Base-by-base conservation (phyloP, 2,888 invertebrate species). In the Sclerodermus sp. region DNA sequence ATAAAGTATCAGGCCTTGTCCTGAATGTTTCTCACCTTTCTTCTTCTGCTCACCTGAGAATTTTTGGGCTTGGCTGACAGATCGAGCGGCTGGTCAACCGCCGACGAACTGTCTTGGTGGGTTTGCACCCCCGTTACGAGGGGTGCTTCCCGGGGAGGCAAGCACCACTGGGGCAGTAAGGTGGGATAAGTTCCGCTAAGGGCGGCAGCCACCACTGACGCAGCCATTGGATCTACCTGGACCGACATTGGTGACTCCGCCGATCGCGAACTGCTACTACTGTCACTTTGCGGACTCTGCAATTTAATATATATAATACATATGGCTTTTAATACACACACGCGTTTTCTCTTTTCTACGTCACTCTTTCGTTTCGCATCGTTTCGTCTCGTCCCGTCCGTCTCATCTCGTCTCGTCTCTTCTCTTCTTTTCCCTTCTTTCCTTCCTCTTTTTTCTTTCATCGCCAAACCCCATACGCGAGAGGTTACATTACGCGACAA, bases 61-160 rank as follows among this genome's bases (percentile, higher is more conserved):
- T 68, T 76, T 74, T 86, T 71, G 83, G 88, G 83, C 85, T 84
- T 91, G 74, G 90, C 88, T 82, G 91, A 92, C 73, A 93, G 86
- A 82, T 93, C 92, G 70, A 93, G 84, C 15, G 92, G 92, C 79
- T 90, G 90, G 74, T 91, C 91, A 58, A 84, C 81, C 71, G 69
- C 68, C 60, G 71, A 66, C 54, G 71, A 67, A 56, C 65, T 72
- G 58, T 77, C 76, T 59, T 73, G 76, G 51, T 75, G 75, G 44
- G 71, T 58, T 47, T 70, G 76, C 66, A 76, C 53, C 79, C 79
- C 55, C 78, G 78, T 16, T 75, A 78, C 43, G 76, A 70, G 70
- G 62, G 79, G 77, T 73, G 82, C 79, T 49, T 83, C 83, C 46
- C 65, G 68, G 47, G 68, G 68, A 49, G 70, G 70, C 51, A 76